Conservation (phyloP, 2,888 invertebrate genomes). For the Ophion slaviceki region DNA sequence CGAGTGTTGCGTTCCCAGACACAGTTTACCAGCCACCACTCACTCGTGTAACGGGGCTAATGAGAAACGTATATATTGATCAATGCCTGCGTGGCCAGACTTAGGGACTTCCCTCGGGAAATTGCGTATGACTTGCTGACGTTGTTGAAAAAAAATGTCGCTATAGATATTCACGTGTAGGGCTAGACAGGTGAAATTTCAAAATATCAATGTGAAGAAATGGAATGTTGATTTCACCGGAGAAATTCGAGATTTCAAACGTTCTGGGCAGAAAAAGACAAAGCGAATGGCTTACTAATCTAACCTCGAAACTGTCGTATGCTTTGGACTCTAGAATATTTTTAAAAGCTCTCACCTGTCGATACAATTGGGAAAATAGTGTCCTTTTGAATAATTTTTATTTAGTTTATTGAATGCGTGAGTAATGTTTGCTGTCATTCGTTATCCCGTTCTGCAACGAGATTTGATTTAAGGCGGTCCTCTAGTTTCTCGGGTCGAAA, state of each 20-base stretch:
- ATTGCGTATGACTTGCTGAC: slow-evolving; percentile 19
- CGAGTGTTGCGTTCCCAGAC: slow-evolving; percentile 74
- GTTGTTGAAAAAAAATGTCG: background rate
- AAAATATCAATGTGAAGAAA: background rate
- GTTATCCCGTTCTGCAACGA: too few species aligned
- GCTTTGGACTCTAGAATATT: background rate
- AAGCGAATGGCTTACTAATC: background rate
- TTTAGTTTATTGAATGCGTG: background rate
- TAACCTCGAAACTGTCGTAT: background rate
- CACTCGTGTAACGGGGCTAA: slow-evolving; percentile 72
- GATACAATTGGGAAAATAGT: background rate
- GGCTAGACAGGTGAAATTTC: background rate
- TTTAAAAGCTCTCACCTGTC: background rate
- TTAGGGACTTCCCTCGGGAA: slow-evolving; percentile 16
- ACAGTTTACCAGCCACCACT: slow-evolving; percentile 73
- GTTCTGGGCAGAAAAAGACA: background rate
- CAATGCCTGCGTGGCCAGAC: slow-evolving; percentile 64
- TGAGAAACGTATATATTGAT: slow-evolving; percentile 76
- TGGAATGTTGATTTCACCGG: background rate
- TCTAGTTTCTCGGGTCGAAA: too few species aligned
- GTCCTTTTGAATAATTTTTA: background rate
- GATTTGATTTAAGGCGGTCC: too few species aligned
- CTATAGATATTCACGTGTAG: background rate
- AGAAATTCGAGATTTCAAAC: background rate
- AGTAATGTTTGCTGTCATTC: too few species aligned